Percentiles rank a stretch among this genome's conserved stretches.
Conservation (phyloP, 2,888 invertebrate species). For the Diogma glabrata region DNA sequence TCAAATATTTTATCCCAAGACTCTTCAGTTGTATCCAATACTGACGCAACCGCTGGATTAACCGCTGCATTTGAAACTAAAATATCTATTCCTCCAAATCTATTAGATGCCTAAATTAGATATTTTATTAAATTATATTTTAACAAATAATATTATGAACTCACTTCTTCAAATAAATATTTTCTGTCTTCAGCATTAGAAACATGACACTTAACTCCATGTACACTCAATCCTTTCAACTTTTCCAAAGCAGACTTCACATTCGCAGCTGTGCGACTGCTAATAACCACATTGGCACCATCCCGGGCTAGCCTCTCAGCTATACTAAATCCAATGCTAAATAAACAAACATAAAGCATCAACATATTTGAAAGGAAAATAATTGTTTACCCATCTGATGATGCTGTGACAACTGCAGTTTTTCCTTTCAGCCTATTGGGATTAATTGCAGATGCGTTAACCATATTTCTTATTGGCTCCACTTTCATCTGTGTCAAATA, state of each 20-base stretch:
- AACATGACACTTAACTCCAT: constrained; percentile 88
- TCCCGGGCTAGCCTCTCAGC: constrained; percentile 72
- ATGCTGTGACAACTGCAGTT: constrained; percentile 82
- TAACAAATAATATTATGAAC: constrained; percentile 21
- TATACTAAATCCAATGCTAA: constrained; percentile 82
- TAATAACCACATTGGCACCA: constrained; percentile 85
- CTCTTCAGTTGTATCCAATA: constrained; percentile 67
- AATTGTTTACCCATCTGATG: constrained; percentile 52
- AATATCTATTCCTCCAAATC: constrained; percentile 84
- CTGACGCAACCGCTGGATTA: constrained; percentile 70
- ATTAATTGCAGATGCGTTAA: not conserved
- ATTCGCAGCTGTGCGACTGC: constrained; percentile 80
- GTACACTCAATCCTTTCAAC: constrained; percentile 38
- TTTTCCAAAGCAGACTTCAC: constrained; percentile 64
- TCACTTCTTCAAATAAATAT: constrained; percentile 38
- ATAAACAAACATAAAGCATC: too few species aligned
- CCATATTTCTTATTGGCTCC: not conserved
- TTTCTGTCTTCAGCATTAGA: constrained; percentile 68
- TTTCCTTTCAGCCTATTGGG: constrained; percentile 52
- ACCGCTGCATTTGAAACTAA: constrained; percentile 92
- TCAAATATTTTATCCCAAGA: constrained; percentile 96
- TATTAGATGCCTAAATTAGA: constrained; percentile 41
- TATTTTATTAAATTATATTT: constrained; percentile 31
- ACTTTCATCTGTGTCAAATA: too few species aligned
- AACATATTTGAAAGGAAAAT: too few species aligned